Evolutionary conservation across 2,888 invertebrate genomes (phyloP).

Genomic region (Pteria penguin): DNA sequence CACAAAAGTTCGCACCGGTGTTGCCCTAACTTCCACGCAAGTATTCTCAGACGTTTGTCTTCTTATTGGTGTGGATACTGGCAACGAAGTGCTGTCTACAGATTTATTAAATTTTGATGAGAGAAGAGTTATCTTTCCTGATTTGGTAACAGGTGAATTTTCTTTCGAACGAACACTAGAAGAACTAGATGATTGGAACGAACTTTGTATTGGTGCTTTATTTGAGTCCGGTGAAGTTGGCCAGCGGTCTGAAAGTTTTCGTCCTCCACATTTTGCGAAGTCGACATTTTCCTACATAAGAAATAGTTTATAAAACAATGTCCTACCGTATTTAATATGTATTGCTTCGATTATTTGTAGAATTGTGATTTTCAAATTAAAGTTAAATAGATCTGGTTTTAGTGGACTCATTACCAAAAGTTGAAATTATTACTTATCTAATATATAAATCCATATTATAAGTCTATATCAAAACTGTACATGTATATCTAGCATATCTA

Average conservation of each 20-base stretch:
- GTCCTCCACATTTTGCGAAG: constrained; percentile 6
- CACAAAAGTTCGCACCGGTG: constrained; percentile 5
- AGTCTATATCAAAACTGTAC: too few relatives aligned
- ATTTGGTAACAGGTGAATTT: constrained; percentile 1
- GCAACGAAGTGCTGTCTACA: neutral
- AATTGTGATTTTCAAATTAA: too few relatives aligned
- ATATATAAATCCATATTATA: too few relatives aligned
- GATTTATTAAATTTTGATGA: constrained; percentile 32
- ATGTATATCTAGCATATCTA: too few relatives aligned
- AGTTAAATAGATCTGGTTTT: too few relatives aligned
- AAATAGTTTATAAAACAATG: too few relatives aligned
- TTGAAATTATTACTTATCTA: too few relatives aligned
- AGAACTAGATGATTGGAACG: constrained; percentile 20
- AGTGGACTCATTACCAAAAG: too few relatives aligned
- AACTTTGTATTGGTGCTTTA: constrained; percentile 19
- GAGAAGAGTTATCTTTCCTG: constrained; percentile 22
- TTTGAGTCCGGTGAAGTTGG: constrained; percentile 20
- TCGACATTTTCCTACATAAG: constrained; percentile 35
- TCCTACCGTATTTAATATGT: too few relatives aligned
- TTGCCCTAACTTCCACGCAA: neutral
- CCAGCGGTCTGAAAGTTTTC: constrained; percentile 33
- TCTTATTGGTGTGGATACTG: neutral
- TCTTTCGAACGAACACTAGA: neutral
- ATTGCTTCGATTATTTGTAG: too few relatives aligned
- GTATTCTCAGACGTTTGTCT: neutral